phyloP scores from a whole-genome alignment of 2,113 vertebrate species.

The Falcunculus frontatus region DNA sequence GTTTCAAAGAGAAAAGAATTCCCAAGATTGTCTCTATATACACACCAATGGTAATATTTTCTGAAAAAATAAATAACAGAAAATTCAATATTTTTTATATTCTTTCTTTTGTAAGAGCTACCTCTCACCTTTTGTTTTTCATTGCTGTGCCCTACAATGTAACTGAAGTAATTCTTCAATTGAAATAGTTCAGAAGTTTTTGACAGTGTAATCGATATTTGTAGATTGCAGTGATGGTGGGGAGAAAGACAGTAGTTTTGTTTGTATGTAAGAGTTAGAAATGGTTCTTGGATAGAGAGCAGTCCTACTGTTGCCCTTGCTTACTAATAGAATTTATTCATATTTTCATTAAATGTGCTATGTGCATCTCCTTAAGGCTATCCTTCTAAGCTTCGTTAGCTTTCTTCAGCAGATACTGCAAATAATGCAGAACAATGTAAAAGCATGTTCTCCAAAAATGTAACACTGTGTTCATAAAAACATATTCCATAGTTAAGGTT shows the following conservation, averaged over 20 bases:
- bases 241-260: background rate
- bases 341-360: background rate
- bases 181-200: background rate
- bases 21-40: background rate
- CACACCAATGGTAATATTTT: background rate
- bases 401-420: background rate
- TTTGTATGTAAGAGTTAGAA: background rate
- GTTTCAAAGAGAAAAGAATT: background rate
- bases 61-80: background rate
- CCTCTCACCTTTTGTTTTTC: slow-evolving; percentile 26
- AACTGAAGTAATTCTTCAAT: slow-evolving; percentile 1
- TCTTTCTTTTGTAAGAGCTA: background rate
- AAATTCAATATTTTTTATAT: background rate
- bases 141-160: slow-evolving; percentile 37
- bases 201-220: background rate
- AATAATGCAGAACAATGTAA: background rate
- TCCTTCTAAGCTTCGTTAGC: background rate
- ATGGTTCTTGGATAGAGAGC: background rate
- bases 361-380: background rate
- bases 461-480: background rate
- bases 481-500: background rate
- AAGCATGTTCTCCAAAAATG: background rate
- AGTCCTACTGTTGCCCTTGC: background rate
- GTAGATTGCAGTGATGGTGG: background rate
- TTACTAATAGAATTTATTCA: background rate